Evolutionary conservation across 1,140 invertebrate species (phyloP).

Genomic region (Bradynema listronoti): DNA sequence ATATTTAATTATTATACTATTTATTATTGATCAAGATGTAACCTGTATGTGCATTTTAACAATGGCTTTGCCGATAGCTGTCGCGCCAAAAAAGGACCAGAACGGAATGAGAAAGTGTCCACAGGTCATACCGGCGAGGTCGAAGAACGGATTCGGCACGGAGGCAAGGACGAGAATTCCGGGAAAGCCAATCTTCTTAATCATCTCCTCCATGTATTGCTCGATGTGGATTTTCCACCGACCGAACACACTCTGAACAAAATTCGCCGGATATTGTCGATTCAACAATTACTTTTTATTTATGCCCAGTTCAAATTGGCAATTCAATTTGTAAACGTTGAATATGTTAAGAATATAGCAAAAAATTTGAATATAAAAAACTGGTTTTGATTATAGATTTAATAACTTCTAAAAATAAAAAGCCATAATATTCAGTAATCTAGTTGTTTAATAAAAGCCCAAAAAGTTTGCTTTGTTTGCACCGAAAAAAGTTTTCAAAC

Average conservation of each 20-base stretch:
- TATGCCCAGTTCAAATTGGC: no score
- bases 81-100: slow-evolving; percentile 99
- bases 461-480: no score
- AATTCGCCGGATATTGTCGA: no score
- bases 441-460: no score
- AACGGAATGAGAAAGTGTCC: slow-evolving; percentile 98
- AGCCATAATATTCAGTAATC: no score
- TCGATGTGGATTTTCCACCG: slow-evolving; percentile 61
- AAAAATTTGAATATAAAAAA: no score
- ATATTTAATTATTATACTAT: neutral
- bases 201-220: slow-evolving; percentile 77
- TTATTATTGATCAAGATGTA: no score
- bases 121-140: slow-evolving; percentile 94
- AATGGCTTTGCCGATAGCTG: slow-evolving; percentile 88
- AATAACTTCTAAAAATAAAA: no score
- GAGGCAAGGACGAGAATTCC: slow-evolving; percentile 95
- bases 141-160: slow-evolving; percentile 94
- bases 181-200: slow-evolving; percentile 89
- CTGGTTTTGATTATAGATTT: no score
- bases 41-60: slow-evolving; percentile 97
- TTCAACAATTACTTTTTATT: no score
- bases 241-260: neutral
- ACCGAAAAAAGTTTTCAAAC: slow-evolving; percentile 18
- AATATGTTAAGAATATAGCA: slow-evolving; percentile 7
- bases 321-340: no score